phyloP scores from a whole-genome alignment of 2,113 vertebrate species.

The Erythrocercus mccallii region DNA sequence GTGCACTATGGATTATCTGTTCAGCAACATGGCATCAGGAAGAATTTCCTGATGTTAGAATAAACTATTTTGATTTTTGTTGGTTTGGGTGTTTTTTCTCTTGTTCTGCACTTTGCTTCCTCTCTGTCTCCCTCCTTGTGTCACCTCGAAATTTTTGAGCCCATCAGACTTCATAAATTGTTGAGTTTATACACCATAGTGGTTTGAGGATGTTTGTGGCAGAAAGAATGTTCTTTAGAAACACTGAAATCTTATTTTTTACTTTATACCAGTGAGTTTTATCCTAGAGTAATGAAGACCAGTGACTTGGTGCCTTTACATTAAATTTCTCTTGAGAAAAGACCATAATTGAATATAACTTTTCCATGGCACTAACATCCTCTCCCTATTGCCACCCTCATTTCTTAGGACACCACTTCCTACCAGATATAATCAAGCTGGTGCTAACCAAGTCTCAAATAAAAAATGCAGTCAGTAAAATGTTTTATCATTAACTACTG shows the following conservation, averaged over 20 bases:
- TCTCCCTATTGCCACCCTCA: background rate
- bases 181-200: background rate
- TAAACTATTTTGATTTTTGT: background rate
- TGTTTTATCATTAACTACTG: background rate
- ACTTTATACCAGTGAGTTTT: background rate
- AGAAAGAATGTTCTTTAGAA: background rate
- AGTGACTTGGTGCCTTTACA: background rate
- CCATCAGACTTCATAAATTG: background rate
- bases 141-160: background rate
- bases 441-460: background rate
- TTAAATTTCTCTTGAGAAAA: background rate
- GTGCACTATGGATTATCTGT: background rate
- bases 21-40: accelerated
- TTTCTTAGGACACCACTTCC: background rate
- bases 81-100: background rate
- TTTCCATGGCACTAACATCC: background rate
- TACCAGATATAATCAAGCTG: background rate
- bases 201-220: background rate
- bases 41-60: background rate
- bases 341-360: background rate
- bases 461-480: background rate
- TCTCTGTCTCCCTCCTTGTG: background rate
- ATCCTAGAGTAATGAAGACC: background rate
- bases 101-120: background rate
- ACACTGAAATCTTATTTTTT: background rate